Evolutionary conservation across 1,140 invertebrate genomes (phyloP).

Genomic region (Physella acuta): DNA sequence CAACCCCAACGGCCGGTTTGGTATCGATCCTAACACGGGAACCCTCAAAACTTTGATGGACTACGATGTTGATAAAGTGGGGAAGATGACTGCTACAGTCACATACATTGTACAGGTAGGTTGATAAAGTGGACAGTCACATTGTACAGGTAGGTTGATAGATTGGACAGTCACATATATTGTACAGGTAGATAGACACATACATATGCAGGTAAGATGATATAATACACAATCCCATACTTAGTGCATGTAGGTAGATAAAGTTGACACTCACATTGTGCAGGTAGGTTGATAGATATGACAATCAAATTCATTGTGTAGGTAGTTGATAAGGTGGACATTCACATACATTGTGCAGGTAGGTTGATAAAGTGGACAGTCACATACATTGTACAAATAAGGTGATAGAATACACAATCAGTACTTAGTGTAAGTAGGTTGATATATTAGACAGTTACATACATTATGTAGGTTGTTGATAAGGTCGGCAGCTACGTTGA

Average conservation of each 20-base stretch:
- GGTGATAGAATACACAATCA: not conserved
- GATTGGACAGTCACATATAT: not conserved
- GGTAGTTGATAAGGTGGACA: conserved; percentile 10
- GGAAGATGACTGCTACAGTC: not conserved
- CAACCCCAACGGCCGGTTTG: not conserved
- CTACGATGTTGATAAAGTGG: conserved; percentile 19
- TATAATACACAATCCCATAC: not conserved
- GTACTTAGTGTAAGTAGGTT: not conserved
- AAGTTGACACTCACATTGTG: not conserved
- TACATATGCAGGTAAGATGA: not conserved
- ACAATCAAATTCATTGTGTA: conserved; percentile 6
- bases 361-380: not conserved
- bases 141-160: not conserved
- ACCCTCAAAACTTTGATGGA: not conserved
- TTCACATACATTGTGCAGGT: not conserved
- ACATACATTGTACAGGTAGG: not conserved
- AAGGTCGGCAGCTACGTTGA: not conserved
- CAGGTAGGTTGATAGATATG: not conserved
- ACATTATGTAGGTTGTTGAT: not conserved
- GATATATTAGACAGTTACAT: not conserved
- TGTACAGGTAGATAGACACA: not conserved
- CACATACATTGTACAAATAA: not conserved
- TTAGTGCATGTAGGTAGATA: not conserved
- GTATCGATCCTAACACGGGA: conserved; percentile 9
- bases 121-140: not conserved